phyloP scores from a whole-genome alignment of 1,140 invertebrate species.

The Battus philenor region DNA sequence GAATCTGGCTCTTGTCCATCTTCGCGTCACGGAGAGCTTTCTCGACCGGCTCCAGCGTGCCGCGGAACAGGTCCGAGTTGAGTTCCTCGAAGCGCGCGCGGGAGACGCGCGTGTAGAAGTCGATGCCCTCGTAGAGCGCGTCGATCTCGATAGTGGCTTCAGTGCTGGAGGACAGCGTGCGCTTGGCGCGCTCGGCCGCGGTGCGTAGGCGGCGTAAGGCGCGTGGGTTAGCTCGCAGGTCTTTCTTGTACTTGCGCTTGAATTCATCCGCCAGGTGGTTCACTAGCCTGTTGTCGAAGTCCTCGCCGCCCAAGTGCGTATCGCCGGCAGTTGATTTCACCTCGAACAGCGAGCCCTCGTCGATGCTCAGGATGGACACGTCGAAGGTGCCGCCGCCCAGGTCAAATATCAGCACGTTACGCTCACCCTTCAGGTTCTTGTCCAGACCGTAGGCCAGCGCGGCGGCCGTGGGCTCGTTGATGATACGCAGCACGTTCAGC shows the following conservation, averaged over 20 bases:
- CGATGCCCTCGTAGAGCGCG: constrained; percentile 49
- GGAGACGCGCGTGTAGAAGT: constrained; percentile 59
- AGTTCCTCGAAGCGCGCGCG: constrained; percentile 61
- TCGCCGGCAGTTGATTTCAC: constrained; percentile 80
- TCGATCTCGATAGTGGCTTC: constrained; percentile 66
- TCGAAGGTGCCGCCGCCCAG: constrained; percentile 59
- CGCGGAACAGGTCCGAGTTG: constrained; percentile 59
- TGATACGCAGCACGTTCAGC: constrained; percentile 5
- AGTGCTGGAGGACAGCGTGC: constrained; percentile 60
- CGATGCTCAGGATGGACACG: constrained; percentile 84
- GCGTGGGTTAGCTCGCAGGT: constrained; percentile 51
- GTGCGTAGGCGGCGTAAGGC: constrained; percentile 77
- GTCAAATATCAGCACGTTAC: constrained; percentile 32
- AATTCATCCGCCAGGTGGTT: constrained; percentile 78
- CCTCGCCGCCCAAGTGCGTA: constrained; percentile 62
- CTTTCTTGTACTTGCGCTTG: constrained; percentile 71
- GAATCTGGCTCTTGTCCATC: constrained; percentile 78
- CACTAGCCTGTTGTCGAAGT: constrained; percentile 81
- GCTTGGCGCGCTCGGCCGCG: constrained; percentile 74
- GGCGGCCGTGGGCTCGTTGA: constrained; percentile 3
- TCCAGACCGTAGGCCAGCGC: constrained; percentile 3
- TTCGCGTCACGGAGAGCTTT: constrained; percentile 80
- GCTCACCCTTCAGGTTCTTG: constrained; percentile 4
- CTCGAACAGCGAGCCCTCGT: constrained; percentile 76
- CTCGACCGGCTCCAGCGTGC: constrained; percentile 69